A percentile compares a stretch with the other conserved stretches of the same genome.
These are phyloP conservation scores for Anagyrus pseudococci DNA, from an alignment of 2,888 invertebrate species.

Conservation along the genomic window DNA sequence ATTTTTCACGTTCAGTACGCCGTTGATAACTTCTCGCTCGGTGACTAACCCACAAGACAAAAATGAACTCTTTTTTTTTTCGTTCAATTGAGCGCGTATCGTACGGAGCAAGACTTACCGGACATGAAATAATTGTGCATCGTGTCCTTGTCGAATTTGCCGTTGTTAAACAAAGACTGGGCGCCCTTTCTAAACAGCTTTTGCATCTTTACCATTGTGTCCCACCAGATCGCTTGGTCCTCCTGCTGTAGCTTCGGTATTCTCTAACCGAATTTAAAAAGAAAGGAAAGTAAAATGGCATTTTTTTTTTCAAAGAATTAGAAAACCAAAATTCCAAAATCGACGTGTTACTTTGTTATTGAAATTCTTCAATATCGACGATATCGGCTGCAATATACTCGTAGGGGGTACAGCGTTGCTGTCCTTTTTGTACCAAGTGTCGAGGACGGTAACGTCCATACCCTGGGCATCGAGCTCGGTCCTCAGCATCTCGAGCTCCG, in stretches of 20 bases:
- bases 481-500: conserved; percentile 85
- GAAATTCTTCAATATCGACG: conserved; percentile 94
- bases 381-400: conserved; percentile 95
- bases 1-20: conserved; percentile 89
- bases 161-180: conserved; percentile 80
- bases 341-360: conserved; percentile 97
- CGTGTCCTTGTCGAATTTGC: conserved; percentile 87
- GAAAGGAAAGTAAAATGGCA: background rate
- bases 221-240: conserved; percentile 98
- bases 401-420: conserved; percentile 95
- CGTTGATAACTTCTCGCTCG: conserved; percentile 96
- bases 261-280: conserved; percentile 66
- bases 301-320: too few species aligned
- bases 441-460: conserved; percentile 81
- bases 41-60: conserved; percentile 73
- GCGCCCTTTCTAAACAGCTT: conserved; percentile 92
- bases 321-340: too few species aligned
- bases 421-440: conserved; percentile 96
- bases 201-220: conserved; percentile 93
- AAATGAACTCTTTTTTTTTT: conserved; percentile 13
- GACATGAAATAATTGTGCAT: conserved; percentile 99
- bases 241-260: conserved; percentile 95
- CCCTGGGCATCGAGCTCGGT: conserved; percentile 85
- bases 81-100: background rate
- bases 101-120: conserved; percentile 66